phyloP scores from a whole-genome alignment of 2,888 invertebrate species.

The Tenthredo notha region DNA sequence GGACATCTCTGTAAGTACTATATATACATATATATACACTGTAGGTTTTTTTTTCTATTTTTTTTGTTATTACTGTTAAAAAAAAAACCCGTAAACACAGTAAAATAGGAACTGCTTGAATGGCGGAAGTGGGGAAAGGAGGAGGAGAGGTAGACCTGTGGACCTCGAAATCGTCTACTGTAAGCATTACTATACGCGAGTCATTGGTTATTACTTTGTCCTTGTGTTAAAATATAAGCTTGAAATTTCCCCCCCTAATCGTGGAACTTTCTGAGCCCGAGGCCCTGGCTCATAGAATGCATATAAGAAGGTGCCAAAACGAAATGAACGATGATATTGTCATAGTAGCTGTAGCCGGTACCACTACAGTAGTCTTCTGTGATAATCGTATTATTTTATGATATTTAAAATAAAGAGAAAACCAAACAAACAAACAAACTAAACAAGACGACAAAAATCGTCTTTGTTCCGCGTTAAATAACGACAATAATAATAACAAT shows the following conservation, averaged over 20 bases:
- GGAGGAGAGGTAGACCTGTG: not conserved
- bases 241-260: conserved; percentile 4
- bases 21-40: too few species aligned
- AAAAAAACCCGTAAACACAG: not conserved
- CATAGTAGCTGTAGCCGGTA: not conserved
- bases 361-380: not conserved
- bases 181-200: not conserved
- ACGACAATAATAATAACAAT: not conserved
- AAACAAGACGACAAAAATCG: not conserved
- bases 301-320: conserved; percentile 28
- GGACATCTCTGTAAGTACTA: not conserved
- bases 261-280: conserved; percentile 44
- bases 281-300: conserved; percentile 31
- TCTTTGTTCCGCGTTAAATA: not conserved
- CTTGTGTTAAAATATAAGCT: not conserved
- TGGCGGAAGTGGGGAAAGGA: not conserved
- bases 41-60: too few species aligned
- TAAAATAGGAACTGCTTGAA: not conserved
- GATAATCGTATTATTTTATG: not conserved
- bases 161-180: not conserved
- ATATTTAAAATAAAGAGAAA: not conserved
- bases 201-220: conserved; percentile 28
- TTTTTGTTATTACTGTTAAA: too few species aligned
- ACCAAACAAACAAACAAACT: not conserved
- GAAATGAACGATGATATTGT: not conserved